These are phyloP conservation scores for Pollimyrus isidori DNA, from an alignment of 2,113 vertebrate species.

Conservation along the genomic window DNA sequence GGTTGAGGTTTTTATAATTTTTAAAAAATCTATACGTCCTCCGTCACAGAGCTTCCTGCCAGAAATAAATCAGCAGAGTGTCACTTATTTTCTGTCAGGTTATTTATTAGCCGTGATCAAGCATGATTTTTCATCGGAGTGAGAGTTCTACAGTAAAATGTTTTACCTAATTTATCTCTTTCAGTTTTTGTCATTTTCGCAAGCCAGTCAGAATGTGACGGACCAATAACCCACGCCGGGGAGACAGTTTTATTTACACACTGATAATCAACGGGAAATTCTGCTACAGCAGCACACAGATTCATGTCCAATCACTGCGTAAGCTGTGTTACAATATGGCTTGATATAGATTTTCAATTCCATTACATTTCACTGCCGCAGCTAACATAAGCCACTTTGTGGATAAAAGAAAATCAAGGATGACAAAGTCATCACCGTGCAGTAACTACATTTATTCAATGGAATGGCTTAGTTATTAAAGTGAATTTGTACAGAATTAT, in stretches of 20 bases:
- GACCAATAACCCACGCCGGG: background rate
- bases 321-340: background rate
- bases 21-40: background rate
- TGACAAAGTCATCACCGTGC: background rate
- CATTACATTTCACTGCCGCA: background rate
- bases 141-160: background rate
- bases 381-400: background rate
- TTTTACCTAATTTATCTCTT: background rate
- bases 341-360: background rate
- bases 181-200: background rate
- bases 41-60: background rate
- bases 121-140: background rate
- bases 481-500: background rate
- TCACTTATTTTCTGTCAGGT: background rate
- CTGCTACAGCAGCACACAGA: background rate
- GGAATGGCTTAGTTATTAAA: conserved; percentile 8
- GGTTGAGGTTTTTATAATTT: background rate
- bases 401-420: background rate
- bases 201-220: background rate
- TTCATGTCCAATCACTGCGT: background rate
- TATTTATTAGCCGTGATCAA: background rate
- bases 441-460: conserved; percentile 5
- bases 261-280: no score
- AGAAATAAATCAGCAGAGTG: background rate
- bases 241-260: background rate